phyloP scores from a whole-genome alignment of 1,140 invertebrate species.

The Leucophenga varia region DNA sequence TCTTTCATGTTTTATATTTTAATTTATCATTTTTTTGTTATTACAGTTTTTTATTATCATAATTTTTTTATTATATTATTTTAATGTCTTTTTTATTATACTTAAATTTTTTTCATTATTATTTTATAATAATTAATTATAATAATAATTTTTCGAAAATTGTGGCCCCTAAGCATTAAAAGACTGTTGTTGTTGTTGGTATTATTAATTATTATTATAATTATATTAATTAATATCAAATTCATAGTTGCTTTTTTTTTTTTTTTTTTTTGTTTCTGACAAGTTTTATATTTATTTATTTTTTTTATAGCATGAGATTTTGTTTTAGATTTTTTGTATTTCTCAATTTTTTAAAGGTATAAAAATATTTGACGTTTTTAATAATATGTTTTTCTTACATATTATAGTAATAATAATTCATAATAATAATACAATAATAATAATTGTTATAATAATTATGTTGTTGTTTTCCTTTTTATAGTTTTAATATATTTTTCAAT shows the following conservation, averaged over 20 bases:
- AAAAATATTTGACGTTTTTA: constrained; percentile 45
- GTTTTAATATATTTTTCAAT: constrained; percentile 20
- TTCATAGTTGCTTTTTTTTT: constrained; percentile 29
- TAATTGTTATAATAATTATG: constrained; percentile 32
- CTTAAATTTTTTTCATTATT: constrained; percentile 27
- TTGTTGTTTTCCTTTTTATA: constrained; percentile 16
- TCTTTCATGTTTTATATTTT: constrained; percentile 32
- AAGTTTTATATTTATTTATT: no score
- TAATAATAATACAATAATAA: constrained; percentile 26
- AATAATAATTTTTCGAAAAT: constrained; percentile 50
- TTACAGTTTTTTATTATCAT: constrained; percentile 41
- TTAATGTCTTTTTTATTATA: constrained; percentile 50
- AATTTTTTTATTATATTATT: constrained; percentile 53
- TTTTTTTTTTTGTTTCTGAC: constrained; percentile 14
- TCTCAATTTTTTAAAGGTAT: constrained; percentile 36
- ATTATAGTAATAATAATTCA: constrained; percentile 24
- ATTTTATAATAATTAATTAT: constrained; percentile 28
- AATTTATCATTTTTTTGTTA: constrained; percentile 51
- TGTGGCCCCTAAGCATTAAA: constrained; percentile 54
- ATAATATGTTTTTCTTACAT: constrained; percentile 38
- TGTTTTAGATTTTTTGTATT: constrained; percentile 16
- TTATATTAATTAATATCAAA: constrained; percentile 32
- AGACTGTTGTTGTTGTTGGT: constrained; percentile 44
- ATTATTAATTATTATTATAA: constrained; percentile 20
- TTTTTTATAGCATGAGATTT: no score